Evolutionary conservation across 2,113 vertebrate species (phyloP), one percentile per base, ranked within the genome.

Genomic region (Cyanoderma ruficeps): DNA sequence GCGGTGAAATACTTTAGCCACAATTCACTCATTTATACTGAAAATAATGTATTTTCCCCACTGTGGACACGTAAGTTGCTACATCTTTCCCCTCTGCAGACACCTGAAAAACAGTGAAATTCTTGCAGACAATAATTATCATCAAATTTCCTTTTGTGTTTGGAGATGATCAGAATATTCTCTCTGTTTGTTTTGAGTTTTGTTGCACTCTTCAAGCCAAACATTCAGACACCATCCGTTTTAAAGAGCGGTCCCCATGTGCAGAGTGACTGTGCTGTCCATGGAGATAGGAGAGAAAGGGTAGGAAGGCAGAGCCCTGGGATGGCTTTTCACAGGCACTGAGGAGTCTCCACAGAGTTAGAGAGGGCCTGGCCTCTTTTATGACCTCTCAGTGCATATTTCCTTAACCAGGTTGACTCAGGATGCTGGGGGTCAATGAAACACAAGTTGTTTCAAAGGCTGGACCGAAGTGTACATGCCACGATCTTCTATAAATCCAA

Each of bases 331-430:
- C 79, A 49, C 41, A 57, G 72, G 50, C 79, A 50, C 67, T 74
- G 79, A 77, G 21, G 55, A 56, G 24, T 71, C 52, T 82, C 80
- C 39, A 5, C 44, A 68, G 70, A 53, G 39, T 41, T 70, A 41
- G 25, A 80, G 69, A 82, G 65, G 35, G 15, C 28, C 57, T 85
- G 90, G 89, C 80, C 94, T 79, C 81, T 33, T 87, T 68, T 46
- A 19, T 89, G 89, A 95, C 84, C 94, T 91, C 89, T 68, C 67
- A 72, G 70, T 35, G 74, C 57, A 8, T 70, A 85, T 90, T 96
- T 91, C 93, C 94, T 93, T 85, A 76, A 91, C 74, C 79, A 72
- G 76, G 74, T 60, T 91, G 91, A 79, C 91, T 95, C 81, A 69
- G 87, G 93, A 91, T 95, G 78, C 64, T 55, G 63, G 67, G 67